Evolutionary conservation across 2,888 invertebrate species (phyloP), one percentile per base, ranked within the genome.

Genomic region (Polydrusus pterygomalis): DNA sequence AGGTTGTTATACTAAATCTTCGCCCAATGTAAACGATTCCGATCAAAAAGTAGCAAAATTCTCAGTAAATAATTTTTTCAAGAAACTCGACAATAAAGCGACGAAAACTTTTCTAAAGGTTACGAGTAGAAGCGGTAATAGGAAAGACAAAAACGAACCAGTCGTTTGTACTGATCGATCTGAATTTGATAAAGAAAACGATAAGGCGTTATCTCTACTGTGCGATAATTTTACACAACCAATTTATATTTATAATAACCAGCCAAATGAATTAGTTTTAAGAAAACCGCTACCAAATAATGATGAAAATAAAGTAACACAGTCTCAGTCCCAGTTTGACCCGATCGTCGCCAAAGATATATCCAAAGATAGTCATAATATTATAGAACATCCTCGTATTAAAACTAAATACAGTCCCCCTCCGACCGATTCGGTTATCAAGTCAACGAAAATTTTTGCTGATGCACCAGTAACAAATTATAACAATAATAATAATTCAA

Each of bases 361-460:
- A 18, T 11, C 69, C 69, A 69, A 69, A 69, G 69, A 69, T 54
- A 51, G n/a, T 34, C 13, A 25, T 17, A n/a, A n/a, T n/a, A n/a
- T n/a, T n/a, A 54, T 20, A 30, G 54, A 60, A 15, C 49, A 25
- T 17, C 9, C 13, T 34, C 25, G 76, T 34, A 56, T 34, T 51
- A 71, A 75, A 63, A 76, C 76, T 25, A 86, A 86, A 74, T 83
- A 80, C 72, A 85, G 85, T 71, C 86, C 86, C 45, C 84, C 86
- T 40, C 84, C 83, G 15, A 84, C 84, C 10, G 81, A 81, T 43
- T 71, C 40, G 9, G 49, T 63, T 58, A 58, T 51, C 17, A 49
- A 18, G 25, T 18, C 56, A 13, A 20, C 51, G 38, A 58, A 34
- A 58, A 58, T 38, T 17, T 38, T 30, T 63, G 64, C 76, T 60